These are phyloP conservation scores for Epinephelus moara DNA, from an alignment of 2,113 vertebrate genomes.

Conservation along the genomic window DNA sequence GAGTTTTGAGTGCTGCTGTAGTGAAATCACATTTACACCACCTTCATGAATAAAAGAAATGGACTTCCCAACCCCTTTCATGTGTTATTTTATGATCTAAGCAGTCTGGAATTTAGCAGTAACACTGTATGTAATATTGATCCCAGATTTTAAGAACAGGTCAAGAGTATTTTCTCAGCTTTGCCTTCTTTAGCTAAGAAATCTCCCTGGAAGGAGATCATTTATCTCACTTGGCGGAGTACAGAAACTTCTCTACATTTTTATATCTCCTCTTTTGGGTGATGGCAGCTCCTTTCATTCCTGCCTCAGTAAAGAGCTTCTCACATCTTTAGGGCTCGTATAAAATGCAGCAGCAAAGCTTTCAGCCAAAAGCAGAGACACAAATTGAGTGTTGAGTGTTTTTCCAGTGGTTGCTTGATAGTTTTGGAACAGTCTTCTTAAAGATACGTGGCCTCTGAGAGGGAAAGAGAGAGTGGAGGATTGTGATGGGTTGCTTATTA, in stretches of 20 bases:
- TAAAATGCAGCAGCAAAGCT: slow-evolving; percentile 58
- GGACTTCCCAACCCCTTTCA: neutral
- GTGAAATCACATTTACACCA: neutral
- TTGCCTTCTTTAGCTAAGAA: slow-evolving; percentile 38
- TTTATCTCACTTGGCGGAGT: slow-evolving; percentile 28
- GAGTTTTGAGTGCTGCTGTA: neutral
- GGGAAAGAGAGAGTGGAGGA: neutral
- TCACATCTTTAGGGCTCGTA: slow-evolving; percentile 33
- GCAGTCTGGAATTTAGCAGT: neutral
- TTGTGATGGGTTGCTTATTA: slow-evolving; percentile 33
- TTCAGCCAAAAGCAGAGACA: slow-evolving; percentile 44
- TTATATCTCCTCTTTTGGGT: slow-evolving; percentile 9
- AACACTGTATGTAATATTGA: neutral
- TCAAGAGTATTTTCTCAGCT: slow-evolving; percentile 29
- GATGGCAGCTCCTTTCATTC: slow-evolving; percentile 25
- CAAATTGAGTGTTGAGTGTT: slow-evolving; percentile 48
- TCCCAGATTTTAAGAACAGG: slow-evolving; percentile 27
- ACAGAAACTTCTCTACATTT: slow-evolving; percentile 14
- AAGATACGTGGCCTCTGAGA: slow-evolving; percentile 24
- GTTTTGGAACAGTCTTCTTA: slow-evolving; percentile 21
- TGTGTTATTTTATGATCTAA: slow-evolving; percentile 14
- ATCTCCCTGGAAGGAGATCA: slow-evolving; percentile 23
- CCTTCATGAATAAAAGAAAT: neutral
- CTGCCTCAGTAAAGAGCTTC: slow-evolving; percentile 5
- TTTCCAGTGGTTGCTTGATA: slow-evolving; percentile 38